Evolutionary conservation across 2,888 invertebrate genomes (phyloP).

Genomic region (Ichneumoninae sp.): DNA sequence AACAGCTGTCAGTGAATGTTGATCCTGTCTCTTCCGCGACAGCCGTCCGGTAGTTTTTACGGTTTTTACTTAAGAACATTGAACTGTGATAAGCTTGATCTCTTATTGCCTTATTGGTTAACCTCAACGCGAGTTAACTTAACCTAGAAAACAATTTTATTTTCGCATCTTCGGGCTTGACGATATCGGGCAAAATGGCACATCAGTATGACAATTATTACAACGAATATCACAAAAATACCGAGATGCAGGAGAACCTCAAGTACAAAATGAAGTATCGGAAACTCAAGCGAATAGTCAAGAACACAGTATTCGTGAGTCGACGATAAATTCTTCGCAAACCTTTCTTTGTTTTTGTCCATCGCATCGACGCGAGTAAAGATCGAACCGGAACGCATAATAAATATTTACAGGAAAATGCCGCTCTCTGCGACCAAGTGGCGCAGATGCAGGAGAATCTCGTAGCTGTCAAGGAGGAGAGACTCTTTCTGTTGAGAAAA

Average conservation of each 20-base stretch:
- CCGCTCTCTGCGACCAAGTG: conserved; percentile 95
- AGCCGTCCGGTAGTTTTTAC: background rate
- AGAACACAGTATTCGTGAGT: conserved; percentile 89
- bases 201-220: conserved; percentile 79
- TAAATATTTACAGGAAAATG: conserved; percentile 89
- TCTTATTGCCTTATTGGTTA: background rate
- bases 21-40: background rate
- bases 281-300: conserved; percentile 87
- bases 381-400: conserved; percentile 6
- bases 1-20: background rate
- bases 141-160: conserved; percentile 42
- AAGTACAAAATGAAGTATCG: conserved; percentile 88
- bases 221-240: conserved; percentile 78
- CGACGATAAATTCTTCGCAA: background rate
- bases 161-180: background rate
- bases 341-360: background rate
- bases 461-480: conserved; percentile 92
- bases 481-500: conserved; percentile 92
- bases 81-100: conserved; percentile 16
- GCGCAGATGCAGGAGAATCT: conserved; percentile 93
- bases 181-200: conserved; percentile 73
- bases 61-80: background rate
- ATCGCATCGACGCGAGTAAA: background rate
- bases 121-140: background rate
- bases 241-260: conserved; percentile 83